Base-by-base conservation (phyloP, 2,797 vertebrate species). In the Hephaestus fuliginosus region DNA sequence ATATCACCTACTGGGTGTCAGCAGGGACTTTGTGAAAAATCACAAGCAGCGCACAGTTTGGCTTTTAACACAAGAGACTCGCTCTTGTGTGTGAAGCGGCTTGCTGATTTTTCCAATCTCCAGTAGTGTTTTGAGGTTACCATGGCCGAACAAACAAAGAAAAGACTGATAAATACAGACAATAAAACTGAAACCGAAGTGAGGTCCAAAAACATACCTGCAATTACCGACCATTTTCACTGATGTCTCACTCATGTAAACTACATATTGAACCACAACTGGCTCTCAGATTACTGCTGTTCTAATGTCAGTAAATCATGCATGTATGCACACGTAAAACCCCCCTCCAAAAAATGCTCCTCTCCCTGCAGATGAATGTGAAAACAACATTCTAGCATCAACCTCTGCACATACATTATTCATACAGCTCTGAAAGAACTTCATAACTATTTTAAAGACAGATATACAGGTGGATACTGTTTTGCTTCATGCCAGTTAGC, bases 401-500 rank as follows among this genome's bases (percentile, higher is more conserved):
- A 53, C 18, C 49, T 52, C 48, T 28, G 18, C 58, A n/a, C n/a
- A 30, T 63, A 36, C 17, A 43, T 63, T 51, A 20, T 51, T 20
- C 65, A 39, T 39, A 39, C 36, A 39, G 18, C 48, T 78, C 28
- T 28, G n/a, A 62, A 30, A 51, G 22, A 57, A 48, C 9, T 43
- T 14, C 67, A 74, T 86, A 51, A 36, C 17, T 46, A 44, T 33
- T 43, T 22, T 44, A 77, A 49, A 74, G 65, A 30, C 11, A 14
- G 49, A 28, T 8, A 20, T 51, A 74, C 10, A 76, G 9, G 15
- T 43, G 20, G 30, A 12, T 36, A 2, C 28, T 52, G 44, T 43
- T 9, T 14, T 22, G 22, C 43, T 48, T 36, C 48, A 18, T 70
- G 51, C 22, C 39, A 70, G 70, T 83, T 66, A 85, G 61, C 39